phyloP scores from a whole-genome alignment of 2,797 vertebrate genomes.

The Danio kyathit region DNA sequence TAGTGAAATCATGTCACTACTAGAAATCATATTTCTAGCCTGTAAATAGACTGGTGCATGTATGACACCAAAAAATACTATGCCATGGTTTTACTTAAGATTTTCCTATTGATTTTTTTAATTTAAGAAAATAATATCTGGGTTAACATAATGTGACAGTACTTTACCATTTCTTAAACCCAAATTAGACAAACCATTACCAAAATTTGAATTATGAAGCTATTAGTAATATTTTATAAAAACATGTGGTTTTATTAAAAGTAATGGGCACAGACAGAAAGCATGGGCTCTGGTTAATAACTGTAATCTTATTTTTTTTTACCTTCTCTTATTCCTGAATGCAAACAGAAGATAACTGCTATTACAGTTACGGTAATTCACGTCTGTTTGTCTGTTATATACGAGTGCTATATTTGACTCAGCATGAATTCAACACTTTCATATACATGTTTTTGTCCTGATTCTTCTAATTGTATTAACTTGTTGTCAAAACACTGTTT shows the following conservation, averaged over 20 bases:
- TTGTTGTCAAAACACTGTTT: constrained; percentile 19
- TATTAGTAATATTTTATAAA: too few relatives aligned
- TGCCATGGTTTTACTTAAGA: too few relatives aligned
- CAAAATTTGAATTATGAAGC: too few relatives aligned
- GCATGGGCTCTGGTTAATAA: constrained; percentile 40
- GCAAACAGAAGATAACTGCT: constrained; percentile 97
- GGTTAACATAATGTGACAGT: too few relatives aligned
- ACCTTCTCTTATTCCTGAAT: constrained; percentile 76
- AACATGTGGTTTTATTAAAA: neutral
- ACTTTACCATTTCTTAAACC: too few relatives aligned
- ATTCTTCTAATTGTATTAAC: constrained; percentile 15
- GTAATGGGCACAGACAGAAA: constrained; percentile 6
- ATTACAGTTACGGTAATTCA: constrained; percentile 98
- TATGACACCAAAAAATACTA: too few relatives aligned
- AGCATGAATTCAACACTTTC: constrained; percentile 68
- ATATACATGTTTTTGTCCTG: constrained; percentile 25
- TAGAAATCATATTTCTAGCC: neutral
- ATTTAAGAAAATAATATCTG: too few relatives aligned
- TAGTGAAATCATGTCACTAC: constrained; percentile 58
- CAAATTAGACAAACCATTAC: too few relatives aligned
- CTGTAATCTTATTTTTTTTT: constrained; percentile 73
- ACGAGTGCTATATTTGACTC: constrained; percentile 66
- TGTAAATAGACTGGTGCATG: neutral
- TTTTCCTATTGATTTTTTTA: too few relatives aligned
- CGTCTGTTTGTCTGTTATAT: constrained; percentile 75